Percentiles rank a stretch among this genome's conserved stretches.
Conservation (phyloP, 2,113 vertebrate genomes). For the Hemibates koningsi region DNA sequence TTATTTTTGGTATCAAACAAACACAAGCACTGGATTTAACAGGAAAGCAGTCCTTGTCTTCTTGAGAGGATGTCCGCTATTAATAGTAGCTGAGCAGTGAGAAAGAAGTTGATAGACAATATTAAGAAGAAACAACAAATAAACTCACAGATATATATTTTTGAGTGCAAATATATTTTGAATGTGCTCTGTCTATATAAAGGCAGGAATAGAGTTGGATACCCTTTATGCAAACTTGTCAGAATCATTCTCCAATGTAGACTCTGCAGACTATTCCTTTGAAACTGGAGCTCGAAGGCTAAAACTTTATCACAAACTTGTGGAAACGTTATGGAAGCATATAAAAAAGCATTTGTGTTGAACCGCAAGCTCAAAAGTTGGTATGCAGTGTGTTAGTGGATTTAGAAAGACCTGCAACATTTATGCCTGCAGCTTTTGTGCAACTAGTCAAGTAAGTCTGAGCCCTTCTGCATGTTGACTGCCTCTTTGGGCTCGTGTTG, state of each 20-base stretch:
- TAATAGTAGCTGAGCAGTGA: background rate
- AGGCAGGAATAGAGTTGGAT: background rate
- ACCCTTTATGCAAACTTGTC: background rate
- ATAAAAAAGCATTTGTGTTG: background rate
- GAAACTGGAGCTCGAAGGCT: background rate
- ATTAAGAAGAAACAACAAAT: background rate
- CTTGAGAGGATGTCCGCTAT: background rate
- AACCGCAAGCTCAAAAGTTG: background rate
- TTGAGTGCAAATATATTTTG: background rate
- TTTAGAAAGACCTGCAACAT: background rate
- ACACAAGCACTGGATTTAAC: background rate
- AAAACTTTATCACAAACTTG: background rate
- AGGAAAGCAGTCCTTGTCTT: background rate
- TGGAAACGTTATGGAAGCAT: background rate
- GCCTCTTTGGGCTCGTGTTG: conserved; percentile 2
- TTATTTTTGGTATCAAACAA: background rate
- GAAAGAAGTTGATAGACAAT: background rate
- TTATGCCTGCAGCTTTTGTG: background rate
- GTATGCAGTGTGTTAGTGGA: background rate
- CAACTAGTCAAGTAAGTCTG: background rate
- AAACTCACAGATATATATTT: background rate
- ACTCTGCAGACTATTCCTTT: background rate
- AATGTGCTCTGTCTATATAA: background rate
- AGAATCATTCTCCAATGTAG: background rate
- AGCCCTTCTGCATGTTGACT: background rate